Evolutionary conservation across 2,113 vertebrate genomes (phyloP).

Genomic region (Merops nubicus): DNA sequence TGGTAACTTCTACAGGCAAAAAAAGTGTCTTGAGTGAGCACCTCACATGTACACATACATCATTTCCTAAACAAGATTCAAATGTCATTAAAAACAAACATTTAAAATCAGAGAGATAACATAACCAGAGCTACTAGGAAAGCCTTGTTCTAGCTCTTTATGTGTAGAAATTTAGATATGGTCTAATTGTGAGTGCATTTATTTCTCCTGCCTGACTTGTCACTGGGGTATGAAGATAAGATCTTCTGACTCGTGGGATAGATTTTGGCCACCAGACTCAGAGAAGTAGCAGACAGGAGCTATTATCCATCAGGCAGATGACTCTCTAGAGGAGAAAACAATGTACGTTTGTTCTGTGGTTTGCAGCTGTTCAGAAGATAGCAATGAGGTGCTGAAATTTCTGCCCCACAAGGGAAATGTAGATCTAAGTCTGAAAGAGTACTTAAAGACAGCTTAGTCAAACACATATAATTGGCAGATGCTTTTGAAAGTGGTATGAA

Average conservation of each 20-base stretch:
- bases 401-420: neutral
- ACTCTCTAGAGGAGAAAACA: neutral
- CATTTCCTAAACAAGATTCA: neutral
- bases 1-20: neutral
- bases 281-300: neutral
- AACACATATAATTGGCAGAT: conserved; percentile 20
- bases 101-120: neutral
- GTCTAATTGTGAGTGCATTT: neutral
- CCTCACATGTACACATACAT: neutral
- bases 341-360: neutral
- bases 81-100: neutral
- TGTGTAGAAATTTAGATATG: neutral
- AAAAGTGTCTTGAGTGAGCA: neutral
- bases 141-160: neutral
- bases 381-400: conserved; percentile 43
- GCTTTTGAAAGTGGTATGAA: neutral
- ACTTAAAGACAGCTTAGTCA: conserved; percentile 13
- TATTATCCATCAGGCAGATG: neutral
- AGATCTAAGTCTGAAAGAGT: conserved; percentile 17
- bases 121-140: neutral
- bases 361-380: conserved; percentile 37
- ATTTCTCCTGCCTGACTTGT: neutral
- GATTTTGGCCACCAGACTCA: neutral
- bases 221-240: neutral
- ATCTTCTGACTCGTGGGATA: neutral